phyloP scores from a whole-genome alignment of 2,797 vertebrate species.

The Poecilia picta region DNA sequence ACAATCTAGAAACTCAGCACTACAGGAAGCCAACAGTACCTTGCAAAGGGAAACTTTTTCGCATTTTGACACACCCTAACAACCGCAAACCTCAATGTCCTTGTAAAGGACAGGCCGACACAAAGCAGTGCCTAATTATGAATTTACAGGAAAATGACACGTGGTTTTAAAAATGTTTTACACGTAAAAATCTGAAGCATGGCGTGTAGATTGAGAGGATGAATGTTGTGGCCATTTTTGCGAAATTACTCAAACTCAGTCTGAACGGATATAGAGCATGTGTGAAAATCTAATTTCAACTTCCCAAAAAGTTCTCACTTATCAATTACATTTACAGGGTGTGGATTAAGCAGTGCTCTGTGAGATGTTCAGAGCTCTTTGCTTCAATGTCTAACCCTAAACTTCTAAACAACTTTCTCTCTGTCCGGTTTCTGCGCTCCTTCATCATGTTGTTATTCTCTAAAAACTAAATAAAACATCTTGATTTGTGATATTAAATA shows the following conservation, averaged over 20 bases:
- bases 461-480: background rate
- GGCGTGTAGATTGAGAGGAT: background rate
- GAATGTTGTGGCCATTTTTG: background rate
- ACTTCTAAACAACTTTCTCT: background rate
- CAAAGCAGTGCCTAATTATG: background rate
- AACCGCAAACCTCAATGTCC: background rate
- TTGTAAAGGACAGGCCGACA: background rate
- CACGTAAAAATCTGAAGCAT: background rate
- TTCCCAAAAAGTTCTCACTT: background rate
- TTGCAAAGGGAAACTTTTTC: background rate
- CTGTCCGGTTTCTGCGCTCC: background rate
- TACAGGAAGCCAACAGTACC: conserved; percentile 28
- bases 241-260: background rate
- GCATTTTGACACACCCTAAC: background rate
- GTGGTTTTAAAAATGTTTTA: background rate
- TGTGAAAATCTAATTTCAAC: background rate
- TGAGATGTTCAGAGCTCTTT: background rate
- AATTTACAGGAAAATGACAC: background rate
- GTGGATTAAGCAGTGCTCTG: background rate
- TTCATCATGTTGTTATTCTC: background rate
- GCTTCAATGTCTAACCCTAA: background rate
- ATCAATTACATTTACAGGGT: background rate
- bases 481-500: background rate
- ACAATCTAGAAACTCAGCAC: conserved; percentile 60
- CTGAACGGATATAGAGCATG: background rate